Percentiles rank a stretch among this genome's conserved stretches.
phyloP scores from a whole-genome alignment of 2,113 vertebrate species.

The Chlamydotis undulata region DNA sequence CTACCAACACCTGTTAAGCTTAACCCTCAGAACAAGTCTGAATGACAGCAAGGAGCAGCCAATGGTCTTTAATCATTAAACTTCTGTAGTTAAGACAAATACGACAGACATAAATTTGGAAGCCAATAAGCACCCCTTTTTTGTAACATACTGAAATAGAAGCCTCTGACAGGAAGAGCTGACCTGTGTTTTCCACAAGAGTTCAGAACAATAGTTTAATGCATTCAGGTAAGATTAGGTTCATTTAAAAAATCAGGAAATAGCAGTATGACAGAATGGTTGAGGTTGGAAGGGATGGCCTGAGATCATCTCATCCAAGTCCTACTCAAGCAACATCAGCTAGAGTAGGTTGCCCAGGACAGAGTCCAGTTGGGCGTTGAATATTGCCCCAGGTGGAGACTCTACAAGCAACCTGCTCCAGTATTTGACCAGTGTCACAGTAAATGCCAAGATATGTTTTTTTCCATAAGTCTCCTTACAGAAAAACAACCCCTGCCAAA shows the following conservation, averaged over 20 bases:
- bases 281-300: not conserved
- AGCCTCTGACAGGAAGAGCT: not conserved
- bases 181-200: not conserved
- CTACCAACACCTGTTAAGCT: not conserved
- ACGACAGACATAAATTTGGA: not conserved
- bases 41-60: not conserved
- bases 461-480: not conserved
- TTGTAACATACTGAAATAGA: not conserved
- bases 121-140: not conserved
- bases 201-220: not conserved
- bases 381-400: not conserved
- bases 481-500: not conserved
- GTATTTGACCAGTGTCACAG: not conserved
- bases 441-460: not conserved
- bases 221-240: not conserved
- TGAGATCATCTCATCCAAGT: not conserved
- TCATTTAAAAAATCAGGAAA: not conserved
- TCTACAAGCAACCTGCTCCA: not conserved
- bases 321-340: not conserved
- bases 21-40: not conserved
- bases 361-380: not conserved
- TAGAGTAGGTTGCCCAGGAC: not conserved
- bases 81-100: not conserved
- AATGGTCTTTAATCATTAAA: not conserved
- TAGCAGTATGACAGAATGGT: not conserved